Percentiles rank a stretch among this genome's conserved stretches.
These are phyloP conservation scores for Stegodyphus mimosarum DNA, from an alignment of 1,140 invertebrate species.

Conservation along the genomic window DNA sequence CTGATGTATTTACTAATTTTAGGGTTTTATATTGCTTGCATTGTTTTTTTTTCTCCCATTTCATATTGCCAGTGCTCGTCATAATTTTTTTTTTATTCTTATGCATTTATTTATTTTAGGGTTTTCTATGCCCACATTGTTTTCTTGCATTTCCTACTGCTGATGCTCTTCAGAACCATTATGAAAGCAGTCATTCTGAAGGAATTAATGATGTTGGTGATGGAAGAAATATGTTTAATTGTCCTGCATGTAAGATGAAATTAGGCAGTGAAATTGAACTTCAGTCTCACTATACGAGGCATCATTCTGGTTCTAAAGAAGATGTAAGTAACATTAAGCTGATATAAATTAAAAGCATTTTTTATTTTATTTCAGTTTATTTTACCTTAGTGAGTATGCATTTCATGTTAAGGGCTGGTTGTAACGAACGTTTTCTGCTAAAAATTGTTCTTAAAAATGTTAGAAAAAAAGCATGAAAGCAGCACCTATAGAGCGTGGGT, in stretches of 20 bases:
- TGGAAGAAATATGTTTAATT: slow-evolving; percentile 18
- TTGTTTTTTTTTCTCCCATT: too few relatives aligned
- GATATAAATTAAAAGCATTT: slow-evolving; percentile 41
- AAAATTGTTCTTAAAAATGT: too few relatives aligned
- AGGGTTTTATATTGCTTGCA: too few relatives aligned
- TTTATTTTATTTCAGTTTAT: neutral
- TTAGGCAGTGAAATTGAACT: slow-evolving; percentile 56
- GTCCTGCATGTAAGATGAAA: slow-evolving; percentile 62
- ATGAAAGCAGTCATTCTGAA: slow-evolving; percentile 64
- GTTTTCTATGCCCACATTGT: slow-evolving; percentile 70
- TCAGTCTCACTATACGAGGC: slow-evolving; percentile 64
- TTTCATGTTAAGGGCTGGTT: slow-evolving; percentile 8
- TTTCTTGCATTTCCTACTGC: slow-evolving; percentile 67
- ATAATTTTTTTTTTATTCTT: neutral
- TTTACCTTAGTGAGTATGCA: slow-evolving; percentile 65
- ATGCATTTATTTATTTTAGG: slow-evolving; percentile 62
- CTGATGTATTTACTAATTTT: too few relatives aligned
- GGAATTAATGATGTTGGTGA: slow-evolving; percentile 1
- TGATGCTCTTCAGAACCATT: slow-evolving; percentile 67
- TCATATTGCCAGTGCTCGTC: too few relatives aligned
- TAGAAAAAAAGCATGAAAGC: too few relatives aligned
- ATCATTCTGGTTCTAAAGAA: slow-evolving; percentile 46
- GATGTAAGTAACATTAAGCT: slow-evolving; percentile 37
- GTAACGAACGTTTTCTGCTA: too few relatives aligned
- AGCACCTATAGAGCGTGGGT: too few relatives aligned